phyloP scores from a whole-genome alignment of 2,113 vertebrate genomes.

The Elaphurus davidianus region DNA sequence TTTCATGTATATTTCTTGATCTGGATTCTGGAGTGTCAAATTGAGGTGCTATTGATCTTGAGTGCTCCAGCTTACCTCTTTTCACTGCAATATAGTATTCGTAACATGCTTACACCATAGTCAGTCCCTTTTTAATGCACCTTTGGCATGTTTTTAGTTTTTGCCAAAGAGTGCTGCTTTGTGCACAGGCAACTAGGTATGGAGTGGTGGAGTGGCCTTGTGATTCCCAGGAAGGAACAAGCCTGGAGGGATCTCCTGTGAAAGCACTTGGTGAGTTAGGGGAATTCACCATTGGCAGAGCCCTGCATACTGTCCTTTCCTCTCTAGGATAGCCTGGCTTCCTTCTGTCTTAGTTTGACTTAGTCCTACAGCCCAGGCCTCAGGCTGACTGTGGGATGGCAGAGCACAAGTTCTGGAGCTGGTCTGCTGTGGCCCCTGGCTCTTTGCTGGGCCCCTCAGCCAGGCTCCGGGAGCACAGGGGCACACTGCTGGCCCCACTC shows the following conservation, averaged over 20 bases:
- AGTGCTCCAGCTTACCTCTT: not conserved
- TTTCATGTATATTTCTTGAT: constrained; percentile 47
- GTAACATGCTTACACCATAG: not conserved
- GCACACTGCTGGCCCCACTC: not conserved
- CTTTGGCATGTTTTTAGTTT: not conserved
- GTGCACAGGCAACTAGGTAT: not conserved
- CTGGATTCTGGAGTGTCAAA: constrained; percentile 42
- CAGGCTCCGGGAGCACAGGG: not conserved
- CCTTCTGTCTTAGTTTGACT: not conserved
- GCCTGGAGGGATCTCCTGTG: not conserved
- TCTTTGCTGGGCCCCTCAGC: not conserved
- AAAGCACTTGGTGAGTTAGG: not conserved
- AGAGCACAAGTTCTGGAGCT: not conserved
- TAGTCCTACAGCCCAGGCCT: not conserved
- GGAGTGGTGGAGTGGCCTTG: not conserved
- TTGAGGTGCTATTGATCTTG: constrained; percentile 23
- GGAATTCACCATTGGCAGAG: not conserved
- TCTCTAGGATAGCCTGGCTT: not conserved
- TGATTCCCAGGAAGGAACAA: not conserved
- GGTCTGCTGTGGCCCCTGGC: not conserved
- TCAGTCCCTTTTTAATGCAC: not conserved
- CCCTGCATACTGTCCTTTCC: not conserved
- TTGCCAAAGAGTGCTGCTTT: not conserved
- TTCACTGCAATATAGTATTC: not conserved
- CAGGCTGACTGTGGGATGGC: not conserved